A percentile compares a stretch with the other conserved stretches of the same genome.
phyloP scores from a whole-genome alignment of 2,888 invertebrate genomes.

The Cataglyphis albicans region DNA sequence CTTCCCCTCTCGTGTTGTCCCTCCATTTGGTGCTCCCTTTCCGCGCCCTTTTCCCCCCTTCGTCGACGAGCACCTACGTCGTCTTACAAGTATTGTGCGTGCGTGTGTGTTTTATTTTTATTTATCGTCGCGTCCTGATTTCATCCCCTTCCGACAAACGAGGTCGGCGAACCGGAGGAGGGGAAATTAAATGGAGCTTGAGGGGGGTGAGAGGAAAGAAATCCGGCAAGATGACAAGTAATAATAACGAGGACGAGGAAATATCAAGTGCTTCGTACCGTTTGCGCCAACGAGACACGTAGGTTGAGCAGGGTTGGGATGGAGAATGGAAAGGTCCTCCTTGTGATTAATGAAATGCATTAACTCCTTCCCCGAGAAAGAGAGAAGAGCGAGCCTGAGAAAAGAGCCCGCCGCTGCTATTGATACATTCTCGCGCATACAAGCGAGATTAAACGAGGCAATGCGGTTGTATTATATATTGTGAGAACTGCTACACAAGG shows the following conservation, averaged over 20 bases:
- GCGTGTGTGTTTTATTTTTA: constrained; percentile 62
- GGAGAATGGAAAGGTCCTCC: constrained; percentile 56
- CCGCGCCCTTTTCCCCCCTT: not conserved
- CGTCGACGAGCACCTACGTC: constrained; percentile 10
- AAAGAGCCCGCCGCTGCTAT: constrained; percentile 47
- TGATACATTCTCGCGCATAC: constrained; percentile 34
- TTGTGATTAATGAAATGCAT: constrained; percentile 82
- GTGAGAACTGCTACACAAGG: not conserved
- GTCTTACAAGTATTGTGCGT: not conserved
- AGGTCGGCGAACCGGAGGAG: not conserved
- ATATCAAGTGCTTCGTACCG: constrained; percentile 58
- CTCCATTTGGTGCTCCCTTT: constrained; percentile 25
- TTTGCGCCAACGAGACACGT: constrained; percentile 26
- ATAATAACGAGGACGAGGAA: constrained; percentile 75
- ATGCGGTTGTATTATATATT: constrained; percentile 39
- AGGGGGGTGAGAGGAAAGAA: constrained; percentile 19
- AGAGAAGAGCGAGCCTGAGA: constrained; percentile 58
- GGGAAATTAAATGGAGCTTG: constrained; percentile 25
- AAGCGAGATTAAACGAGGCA: constrained; percentile 37
- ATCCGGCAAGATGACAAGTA: constrained; percentile 79
- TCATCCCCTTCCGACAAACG: constrained; percentile 3
- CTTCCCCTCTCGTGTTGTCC: not conserved
- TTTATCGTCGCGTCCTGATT: constrained; percentile 64
- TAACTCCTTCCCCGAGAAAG: constrained; percentile 70
- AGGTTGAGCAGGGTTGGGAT: not conserved